These are phyloP conservation scores for Microchrysa polita DNA, from an alignment of 2,888 invertebrate genomes.

Conservation along the genomic window DNA sequence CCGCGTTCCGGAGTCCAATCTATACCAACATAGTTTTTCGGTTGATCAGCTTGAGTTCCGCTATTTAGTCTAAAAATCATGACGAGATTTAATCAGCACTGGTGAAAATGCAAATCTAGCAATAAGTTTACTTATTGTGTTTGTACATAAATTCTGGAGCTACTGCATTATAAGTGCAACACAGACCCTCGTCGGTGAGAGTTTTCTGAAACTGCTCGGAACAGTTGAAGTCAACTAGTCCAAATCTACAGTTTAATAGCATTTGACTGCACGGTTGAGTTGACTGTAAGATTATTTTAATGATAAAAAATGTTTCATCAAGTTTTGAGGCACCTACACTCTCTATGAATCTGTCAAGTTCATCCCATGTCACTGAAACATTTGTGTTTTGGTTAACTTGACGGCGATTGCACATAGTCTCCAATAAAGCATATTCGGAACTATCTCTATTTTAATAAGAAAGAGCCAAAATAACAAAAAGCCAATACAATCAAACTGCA, in stretches of 20 bases:
- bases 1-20: conserved; percentile 84
- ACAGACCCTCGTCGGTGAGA: conserved; percentile 84
- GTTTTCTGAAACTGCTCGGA: conserved; percentile 76
- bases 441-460: not conserved
- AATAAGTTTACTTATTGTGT: not conserved
- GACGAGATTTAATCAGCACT: too few relatives aligned
- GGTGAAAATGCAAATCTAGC: too few relatives aligned
- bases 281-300: not conserved
- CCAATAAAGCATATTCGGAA: not conserved
- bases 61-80: too few relatives aligned
- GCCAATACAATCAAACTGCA: too few relatives aligned
- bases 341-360: not conserved
- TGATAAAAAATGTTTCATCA: not conserved
- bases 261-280: not conserved
- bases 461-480: too few relatives aligned
- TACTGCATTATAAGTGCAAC: conserved; percentile 83
- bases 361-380: not conserved
- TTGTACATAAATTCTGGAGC: conserved; percentile 74
- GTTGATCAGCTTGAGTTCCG: not conserved
- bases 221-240: not conserved
- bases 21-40: conserved; percentile 56
- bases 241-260: not conserved
- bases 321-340: not conserved
- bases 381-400: not conserved
- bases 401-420: not conserved